These are phyloP conservation scores for Muscicapa comitata DNA, from an alignment of 2,797 vertebrate species.

Conservation along the genomic window DNA sequence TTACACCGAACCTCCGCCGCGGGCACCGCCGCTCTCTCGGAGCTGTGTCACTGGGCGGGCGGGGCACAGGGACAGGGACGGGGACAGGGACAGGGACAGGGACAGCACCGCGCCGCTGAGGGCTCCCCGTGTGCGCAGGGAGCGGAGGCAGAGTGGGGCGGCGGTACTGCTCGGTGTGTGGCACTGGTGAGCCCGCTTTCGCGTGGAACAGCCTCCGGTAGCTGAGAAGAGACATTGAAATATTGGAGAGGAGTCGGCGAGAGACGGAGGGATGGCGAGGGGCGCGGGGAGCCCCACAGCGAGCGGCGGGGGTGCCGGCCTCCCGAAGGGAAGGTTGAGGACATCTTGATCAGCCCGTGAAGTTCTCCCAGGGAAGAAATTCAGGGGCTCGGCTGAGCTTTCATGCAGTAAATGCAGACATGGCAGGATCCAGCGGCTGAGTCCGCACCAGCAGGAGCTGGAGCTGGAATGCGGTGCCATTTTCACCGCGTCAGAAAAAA, in stretches of 20 bases:
- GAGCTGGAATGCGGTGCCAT: slow-evolving; percentile 21
- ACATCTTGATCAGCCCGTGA: neutral
- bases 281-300: neutral
- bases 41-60: neutral
- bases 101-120: neutral
- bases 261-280: neutral
- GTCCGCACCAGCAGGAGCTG: neutral
- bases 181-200: slow-evolving; percentile 39
- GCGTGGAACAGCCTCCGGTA: neutral
- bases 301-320: neutral
- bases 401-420: neutral
- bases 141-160: neutral
- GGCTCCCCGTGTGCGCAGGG: neutral
- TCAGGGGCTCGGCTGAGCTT: neutral
- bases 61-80: too few species aligned
- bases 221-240: neutral
- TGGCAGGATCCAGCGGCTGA: neutral
- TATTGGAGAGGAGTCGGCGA: neutral
- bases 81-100: neutral
- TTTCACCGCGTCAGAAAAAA: slow-evolving; percentile 4
- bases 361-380: neutral
- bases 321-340: neutral
- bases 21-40: too few species aligned
- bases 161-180: slow-evolving; percentile 38
- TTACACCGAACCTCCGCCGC: neutral